Base-by-base conservation (phyloP, 2,888 invertebrate species). In the Epicampocera succincta region DNA sequence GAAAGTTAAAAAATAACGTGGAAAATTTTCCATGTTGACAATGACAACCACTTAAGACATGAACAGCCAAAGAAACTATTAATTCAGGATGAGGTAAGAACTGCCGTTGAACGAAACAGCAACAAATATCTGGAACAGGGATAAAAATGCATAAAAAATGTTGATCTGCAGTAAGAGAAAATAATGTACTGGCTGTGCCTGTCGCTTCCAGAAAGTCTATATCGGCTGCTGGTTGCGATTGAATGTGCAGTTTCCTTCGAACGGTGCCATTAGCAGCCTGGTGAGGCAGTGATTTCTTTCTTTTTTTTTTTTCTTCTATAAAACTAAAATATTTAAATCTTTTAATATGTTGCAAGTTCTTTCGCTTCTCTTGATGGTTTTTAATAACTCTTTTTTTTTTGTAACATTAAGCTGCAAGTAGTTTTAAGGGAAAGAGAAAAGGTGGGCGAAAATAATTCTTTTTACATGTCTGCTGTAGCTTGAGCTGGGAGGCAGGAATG, bases 11-110 rank as follows among this genome's bases (percentile, higher is more conserved):
- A 52, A 58, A 69, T 48, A 76, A 8, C 8, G 3, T 33, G 3
- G 8, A 33, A 33, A 44, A 63, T 66, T 56, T 33, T 73, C 21
- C 40, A 50, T 77, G 68, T 56, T 74, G 69, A 77, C 50, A 60
- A 69, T 69, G 78, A 82, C 69, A 78, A 82, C 65, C 69, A 82
- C 74, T 82, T 78, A 65, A 73, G 69, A 44, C 68, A 68, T 40
- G 68, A 72, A 61, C 17, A 77, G 19, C 40, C 25, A 33, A 50
- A 63, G 44, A 52, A 77, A 46, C 65, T 65, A 38, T 52, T 58
- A 46, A 46, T 56, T 46, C 21, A 56, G 52, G 52, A 61, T 61
- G 11, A 56, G 58, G 58, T 56, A 63, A 58, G 52, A 19, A 63
- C 29, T 60, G 4, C n/a, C 38, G 48, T 11, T 12, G 17, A 5